Evolutionary conservation across 2,113 vertebrate genomes (phyloP).

Genomic region (Orthonyx spaldingii): DNA sequence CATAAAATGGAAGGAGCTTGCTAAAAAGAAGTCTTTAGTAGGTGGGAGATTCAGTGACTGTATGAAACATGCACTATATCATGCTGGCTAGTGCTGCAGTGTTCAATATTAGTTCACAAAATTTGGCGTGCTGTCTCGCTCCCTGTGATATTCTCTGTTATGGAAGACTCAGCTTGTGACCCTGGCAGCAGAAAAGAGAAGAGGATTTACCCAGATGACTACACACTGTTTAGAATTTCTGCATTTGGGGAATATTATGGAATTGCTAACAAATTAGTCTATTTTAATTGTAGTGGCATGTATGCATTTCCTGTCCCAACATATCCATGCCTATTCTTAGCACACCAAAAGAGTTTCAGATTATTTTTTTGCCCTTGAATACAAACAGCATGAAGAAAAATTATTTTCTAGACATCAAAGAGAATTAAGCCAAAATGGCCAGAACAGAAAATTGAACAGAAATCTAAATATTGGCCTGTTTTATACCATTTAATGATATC

Average conservation of each 20-base stretch:
- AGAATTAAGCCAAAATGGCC: background rate
- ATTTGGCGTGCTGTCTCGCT: background rate
- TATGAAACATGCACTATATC: background rate
- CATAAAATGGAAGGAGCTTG: background rate
- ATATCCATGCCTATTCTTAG: conserved; percentile 7
- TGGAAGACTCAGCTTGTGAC: background rate
- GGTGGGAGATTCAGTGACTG: background rate
- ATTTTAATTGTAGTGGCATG: conserved; percentile 60
- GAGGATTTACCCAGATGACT: conserved; percentile 43
- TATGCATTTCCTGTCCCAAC: conserved; percentile 43
- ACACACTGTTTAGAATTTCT: conserved; percentile 66
- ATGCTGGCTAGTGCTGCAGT: background rate
- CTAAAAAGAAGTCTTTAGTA: background rate
- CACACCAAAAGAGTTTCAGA: background rate
- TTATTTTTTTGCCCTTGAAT: background rate
- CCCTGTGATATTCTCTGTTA: background rate
- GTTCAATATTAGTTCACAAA: background rate
- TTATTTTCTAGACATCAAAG: conserved; percentile 8
- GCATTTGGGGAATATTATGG: conserved; percentile 60
- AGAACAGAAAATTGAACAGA: background rate
- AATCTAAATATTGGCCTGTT: background rate
- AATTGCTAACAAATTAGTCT: conserved; percentile 61
- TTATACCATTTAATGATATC: background rate
- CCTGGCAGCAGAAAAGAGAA: conserved; percentile 38
- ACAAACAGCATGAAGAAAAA: background rate